A percentile compares a stretch with the other conserved stretches of the same genome.
Conservation (phyloP, 1,140 invertebrate species). For the Artemia franciscana region DNA sequence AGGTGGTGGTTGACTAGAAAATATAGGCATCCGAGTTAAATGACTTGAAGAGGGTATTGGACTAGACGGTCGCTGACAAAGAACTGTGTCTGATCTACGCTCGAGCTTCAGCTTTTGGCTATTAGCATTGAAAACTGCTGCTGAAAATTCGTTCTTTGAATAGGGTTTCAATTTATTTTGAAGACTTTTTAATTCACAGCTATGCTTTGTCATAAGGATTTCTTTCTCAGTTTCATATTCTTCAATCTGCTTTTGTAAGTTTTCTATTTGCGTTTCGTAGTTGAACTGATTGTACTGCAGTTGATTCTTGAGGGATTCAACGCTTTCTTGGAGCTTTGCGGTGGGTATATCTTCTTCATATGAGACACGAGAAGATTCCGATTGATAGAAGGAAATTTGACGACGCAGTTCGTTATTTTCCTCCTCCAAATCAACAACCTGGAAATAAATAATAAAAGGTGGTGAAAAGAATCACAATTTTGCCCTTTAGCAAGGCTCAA, state of each 20-base stretch:
- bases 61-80: not conserved
- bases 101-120: not conserved
- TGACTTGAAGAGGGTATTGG: not conserved
- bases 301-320: not conserved
- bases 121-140: not conserved
- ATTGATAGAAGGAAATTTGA: conserved; percentile 11
- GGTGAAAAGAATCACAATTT: not conserved
- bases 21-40: not conserved
- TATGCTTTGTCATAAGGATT: not conserved
- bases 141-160: not conserved
- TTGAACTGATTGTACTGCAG: not conserved
- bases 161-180: not conserved
- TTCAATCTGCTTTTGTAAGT: not conserved
- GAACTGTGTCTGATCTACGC: not conserved
- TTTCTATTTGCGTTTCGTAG: not conserved
- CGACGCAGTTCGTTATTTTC: conserved; percentile 33
- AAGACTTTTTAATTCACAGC: not conserved
- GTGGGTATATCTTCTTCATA: not conserved
- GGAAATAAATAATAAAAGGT: conserved; percentile 8
- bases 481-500: not conserved
- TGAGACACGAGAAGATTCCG: not conserved
- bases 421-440: conserved; percentile 42
- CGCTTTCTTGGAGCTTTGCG: not conserved
- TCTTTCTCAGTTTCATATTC: not conserved
- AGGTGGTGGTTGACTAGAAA: not conserved